phyloP scores from a whole-genome alignment of 2,797 vertebrate genomes.

The Yasuhikotakia modesta region DNA sequence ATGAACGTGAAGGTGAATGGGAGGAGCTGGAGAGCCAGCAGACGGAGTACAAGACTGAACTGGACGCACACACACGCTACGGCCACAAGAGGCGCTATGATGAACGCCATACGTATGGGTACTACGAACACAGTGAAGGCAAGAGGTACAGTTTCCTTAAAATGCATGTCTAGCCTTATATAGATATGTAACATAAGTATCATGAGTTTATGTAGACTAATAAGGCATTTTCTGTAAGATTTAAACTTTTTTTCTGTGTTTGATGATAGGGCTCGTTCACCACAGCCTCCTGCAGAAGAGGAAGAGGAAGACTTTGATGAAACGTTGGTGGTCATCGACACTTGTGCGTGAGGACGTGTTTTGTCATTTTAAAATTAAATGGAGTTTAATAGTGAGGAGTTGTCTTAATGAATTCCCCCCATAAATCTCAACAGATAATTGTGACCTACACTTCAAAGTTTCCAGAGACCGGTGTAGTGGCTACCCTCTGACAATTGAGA shows the following conservation, averaged over 20 bases:
- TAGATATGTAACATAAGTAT: too few species aligned
- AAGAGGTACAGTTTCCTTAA: constrained; percentile 76
- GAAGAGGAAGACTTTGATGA: constrained; percentile 88
- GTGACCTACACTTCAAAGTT: constrained; percentile 89
- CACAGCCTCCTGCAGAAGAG: constrained; percentile 81
- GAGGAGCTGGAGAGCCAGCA: constrained; percentile 33
- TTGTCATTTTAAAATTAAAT: not conserved
- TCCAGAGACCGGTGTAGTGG: constrained; percentile 85
- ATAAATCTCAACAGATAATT: constrained; percentile 76
- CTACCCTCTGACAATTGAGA: constrained; percentile 87
- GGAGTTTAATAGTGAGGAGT: not conserved
- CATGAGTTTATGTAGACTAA: too few species aligned
- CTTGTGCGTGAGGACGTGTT: constrained; percentile 71
- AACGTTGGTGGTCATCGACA: constrained; percentile 85
- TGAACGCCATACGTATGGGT: constrained; percentile 79
- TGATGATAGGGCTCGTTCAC: not conserved
- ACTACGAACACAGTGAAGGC: constrained; percentile 78
- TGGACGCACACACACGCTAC: constrained; percentile 63
- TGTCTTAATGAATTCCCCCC: constrained; percentile 60
- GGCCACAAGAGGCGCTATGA: constrained; percentile 85
- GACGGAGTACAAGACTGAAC: constrained; percentile 68
- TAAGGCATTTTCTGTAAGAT: too few species aligned
- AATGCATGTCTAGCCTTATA: not conserved
- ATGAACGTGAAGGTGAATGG: constrained; percentile 34
- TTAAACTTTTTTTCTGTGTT: not conserved